Percentiles rank a stretch among this genome's conserved stretches.
Evolutionary conservation across 2,797 vertebrate species (phyloP).

Genomic region (Martes flavigula): DNA sequence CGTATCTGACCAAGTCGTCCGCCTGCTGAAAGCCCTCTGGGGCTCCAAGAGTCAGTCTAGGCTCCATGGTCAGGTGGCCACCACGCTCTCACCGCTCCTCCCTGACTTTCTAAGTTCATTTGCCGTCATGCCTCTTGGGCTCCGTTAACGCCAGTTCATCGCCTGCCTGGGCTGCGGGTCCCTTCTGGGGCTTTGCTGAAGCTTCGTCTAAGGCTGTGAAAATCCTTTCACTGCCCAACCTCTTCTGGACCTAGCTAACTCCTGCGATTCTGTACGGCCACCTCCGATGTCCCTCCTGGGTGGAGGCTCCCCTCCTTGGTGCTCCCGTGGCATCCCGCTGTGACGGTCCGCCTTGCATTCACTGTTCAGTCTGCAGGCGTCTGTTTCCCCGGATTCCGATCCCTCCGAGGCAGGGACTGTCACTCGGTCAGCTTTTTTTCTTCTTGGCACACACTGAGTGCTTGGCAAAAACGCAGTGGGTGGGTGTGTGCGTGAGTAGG

Average conservation of each 20-base stretch:
- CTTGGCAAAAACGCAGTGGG: neutral
- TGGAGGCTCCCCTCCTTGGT: neutral
- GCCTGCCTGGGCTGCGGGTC: neutral
- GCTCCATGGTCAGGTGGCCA: neutral
- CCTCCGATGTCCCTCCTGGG: neutral
- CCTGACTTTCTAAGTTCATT: neutral
- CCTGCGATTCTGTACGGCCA: neutral
- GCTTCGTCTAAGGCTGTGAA: neutral
- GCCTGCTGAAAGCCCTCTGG: neutral
- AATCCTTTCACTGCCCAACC: neutral
- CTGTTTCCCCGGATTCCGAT: neutral
- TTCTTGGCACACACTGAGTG: neutral
- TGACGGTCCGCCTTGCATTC: rapidly evolving
- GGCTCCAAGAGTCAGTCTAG: neutral
- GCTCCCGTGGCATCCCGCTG: neutral
- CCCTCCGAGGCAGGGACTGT: neutral
- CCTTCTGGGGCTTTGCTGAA: neutral
- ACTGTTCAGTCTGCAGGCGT: neutral
- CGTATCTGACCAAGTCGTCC: neutral
- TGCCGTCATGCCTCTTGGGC: neutral
- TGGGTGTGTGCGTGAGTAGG: neutral
- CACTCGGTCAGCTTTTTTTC: neutral
- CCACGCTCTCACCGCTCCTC: neutral
- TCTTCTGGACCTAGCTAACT: neutral
- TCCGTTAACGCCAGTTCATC: neutral